Conservation (phyloP, 1,140 invertebrate genomes). For the Magallana ariakensis region DNA sequence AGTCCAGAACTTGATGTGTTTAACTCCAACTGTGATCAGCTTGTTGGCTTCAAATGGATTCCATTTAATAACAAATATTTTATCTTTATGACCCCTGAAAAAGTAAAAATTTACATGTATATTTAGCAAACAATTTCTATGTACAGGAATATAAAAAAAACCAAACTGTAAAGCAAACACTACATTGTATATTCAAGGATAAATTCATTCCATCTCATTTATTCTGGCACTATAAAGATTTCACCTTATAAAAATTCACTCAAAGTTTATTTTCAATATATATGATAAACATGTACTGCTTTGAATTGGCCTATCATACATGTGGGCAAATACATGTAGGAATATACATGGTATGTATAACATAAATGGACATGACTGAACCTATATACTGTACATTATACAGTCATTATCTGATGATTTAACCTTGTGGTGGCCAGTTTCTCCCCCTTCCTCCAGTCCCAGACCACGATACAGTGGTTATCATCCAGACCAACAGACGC, state of each 20-base stretch:
- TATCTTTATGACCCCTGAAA: constrained; percentile 79
- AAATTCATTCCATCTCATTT: too few relatives aligned
- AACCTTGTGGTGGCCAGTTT: constrained; percentile 79
- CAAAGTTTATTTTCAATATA: too few relatives aligned
- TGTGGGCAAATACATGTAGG: too few relatives aligned
- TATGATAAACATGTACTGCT: too few relatives aligned
- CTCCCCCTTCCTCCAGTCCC: constrained; percentile 80
- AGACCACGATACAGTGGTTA: constrained; percentile 79
- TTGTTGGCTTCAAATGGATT: constrained; percentile 77
- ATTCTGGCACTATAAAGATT: too few relatives aligned
- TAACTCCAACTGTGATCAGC: constrained; percentile 79
- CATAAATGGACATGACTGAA: too few relatives aligned
- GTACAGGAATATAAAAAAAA: too few relatives aligned
- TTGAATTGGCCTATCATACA: too few relatives aligned
- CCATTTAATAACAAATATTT: constrained; percentile 80
- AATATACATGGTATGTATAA: too few relatives aligned
- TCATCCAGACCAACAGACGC: constrained; percentile 80
- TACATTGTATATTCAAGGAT: too few relatives aligned
- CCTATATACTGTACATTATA: too few relatives aligned
- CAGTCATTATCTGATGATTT: background rate
- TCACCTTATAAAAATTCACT: too few relatives aligned
- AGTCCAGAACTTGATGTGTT: constrained; percentile 81
- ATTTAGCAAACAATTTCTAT: background rate
- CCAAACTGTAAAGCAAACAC: background rate
- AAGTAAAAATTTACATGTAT: background rate